These are phyloP conservation scores for Taeniopygia guttata DNA, from an alignment of 2,797 vertebrate genomes.

Conservation along the genomic window DNA sequence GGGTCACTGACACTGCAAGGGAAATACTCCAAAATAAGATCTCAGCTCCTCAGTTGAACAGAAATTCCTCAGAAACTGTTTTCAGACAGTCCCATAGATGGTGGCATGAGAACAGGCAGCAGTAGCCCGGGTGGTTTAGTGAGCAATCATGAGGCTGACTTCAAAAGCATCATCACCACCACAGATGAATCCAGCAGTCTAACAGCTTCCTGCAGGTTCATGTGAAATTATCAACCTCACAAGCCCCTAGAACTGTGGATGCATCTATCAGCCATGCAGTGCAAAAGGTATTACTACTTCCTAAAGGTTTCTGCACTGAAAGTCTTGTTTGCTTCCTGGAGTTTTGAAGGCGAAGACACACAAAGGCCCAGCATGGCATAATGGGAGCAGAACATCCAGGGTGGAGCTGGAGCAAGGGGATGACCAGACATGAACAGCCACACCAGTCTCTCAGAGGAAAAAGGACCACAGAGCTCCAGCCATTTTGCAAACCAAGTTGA, in stretches of 20 bases:
- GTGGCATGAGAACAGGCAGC: conserved; percentile 1
- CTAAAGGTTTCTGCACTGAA: not conserved
- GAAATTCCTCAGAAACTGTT: conserved; percentile 1
- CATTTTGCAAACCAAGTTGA: not conserved
- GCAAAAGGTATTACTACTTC: not conserved
- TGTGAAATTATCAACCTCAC: not conserved
- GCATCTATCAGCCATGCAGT: not conserved
- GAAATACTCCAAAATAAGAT: not conserved
- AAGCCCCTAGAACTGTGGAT: not conserved
- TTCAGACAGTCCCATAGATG: not conserved
- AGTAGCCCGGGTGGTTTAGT: not conserved
- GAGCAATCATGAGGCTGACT: not conserved
- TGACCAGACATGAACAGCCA: not conserved
- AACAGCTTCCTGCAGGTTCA: not conserved
- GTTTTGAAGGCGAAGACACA: not conserved
- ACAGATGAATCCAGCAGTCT: not conserved
- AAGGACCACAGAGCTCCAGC: not conserved
- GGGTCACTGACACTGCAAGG: not conserved
- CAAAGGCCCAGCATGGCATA: not conserved
- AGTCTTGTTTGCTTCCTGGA: not conserved
- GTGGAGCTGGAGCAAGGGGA: not conserved
- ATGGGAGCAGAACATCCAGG: not conserved
- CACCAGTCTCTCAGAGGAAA: not conserved
- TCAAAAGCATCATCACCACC: not conserved
- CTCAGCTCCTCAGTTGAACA: not conserved